Base-by-base conservation (phyloP, 2,888 invertebrate species). In the Epinotia bilunana region DNA sequence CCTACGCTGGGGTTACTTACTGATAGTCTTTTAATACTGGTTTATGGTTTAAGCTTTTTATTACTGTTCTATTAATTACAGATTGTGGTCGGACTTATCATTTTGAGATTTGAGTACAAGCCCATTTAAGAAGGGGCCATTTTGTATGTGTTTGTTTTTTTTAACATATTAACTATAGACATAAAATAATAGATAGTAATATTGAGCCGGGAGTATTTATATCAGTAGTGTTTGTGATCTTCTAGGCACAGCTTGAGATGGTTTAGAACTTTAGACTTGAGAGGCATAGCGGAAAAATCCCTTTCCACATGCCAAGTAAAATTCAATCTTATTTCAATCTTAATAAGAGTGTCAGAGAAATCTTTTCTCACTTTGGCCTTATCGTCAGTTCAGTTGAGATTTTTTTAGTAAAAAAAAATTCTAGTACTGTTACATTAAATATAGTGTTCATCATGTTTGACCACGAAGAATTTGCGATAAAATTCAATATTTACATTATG, bases 1-100 rank as follows among this genome's bases (percentile, higher is more conserved):
- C 84, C 85, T 86, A 86, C 89, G 86, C 84, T 84, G 83, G 87
- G 85, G 87, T 86, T 81, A 81, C 84, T 83, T 87, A 85, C 86
- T 87, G 81, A 89, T 88, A 85, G 82, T 74, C 82, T 83, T 88
- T 87, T 88, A 88, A 88, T 88, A 83, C 83, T 75, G 75, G 77
- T 77, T 77, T 79, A 73, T 69, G 69, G 79, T 81, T 83, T 79
- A 83, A 84, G 81, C 80, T 76, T 78, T 78, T 81, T 79, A 70
- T 78, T 73, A 75, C 72, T 53, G 72, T 63, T 55, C 74, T 76
- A 76, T 78, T 79, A 77, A 76, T 77, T 64, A 69, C 67, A 72
- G 76, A 78, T 74, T 74, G 76, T 81, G 75, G 75, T 61, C 73
- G 77, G 61, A 61, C 60, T 60, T 67, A 65, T 73, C 65, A 73